A percentile compares a stretch with the other conserved stretches of the same genome.
Evolutionary conservation across 2,888 invertebrate species (phyloP).

Genomic region (Drosophila merina): DNA sequence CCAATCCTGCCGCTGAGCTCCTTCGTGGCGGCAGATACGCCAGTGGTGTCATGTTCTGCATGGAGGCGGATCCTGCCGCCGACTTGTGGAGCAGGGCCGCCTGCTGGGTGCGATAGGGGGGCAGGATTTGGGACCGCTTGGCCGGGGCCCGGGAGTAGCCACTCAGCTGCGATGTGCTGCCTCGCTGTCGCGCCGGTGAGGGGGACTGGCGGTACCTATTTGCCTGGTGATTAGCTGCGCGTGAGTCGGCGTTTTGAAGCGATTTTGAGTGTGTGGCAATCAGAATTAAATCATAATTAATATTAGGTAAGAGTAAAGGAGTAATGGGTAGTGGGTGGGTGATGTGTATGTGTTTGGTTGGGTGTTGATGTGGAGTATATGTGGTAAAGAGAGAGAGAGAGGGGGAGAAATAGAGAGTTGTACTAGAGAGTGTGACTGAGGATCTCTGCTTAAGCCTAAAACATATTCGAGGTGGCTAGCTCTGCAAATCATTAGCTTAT

Average conservation of each 20-base stretch:
- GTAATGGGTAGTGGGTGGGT: slow-evolving; percentile 25
- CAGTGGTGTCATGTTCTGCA: slow-evolving; percentile 79
- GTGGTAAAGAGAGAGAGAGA: slow-evolving; percentile 14
- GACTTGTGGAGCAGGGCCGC: slow-evolving; percentile 62
- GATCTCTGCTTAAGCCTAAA: slow-evolving; percentile 40
- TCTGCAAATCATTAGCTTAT: slow-evolving; percentile 84
- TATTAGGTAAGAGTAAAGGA: slow-evolving; percentile 38
- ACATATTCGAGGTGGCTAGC: slow-evolving; percentile 46
- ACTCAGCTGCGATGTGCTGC: slow-evolving; percentile 72
- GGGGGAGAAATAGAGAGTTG: slow-evolving; percentile 17
- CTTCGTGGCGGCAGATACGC: slow-evolving; percentile 75
- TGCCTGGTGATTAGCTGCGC: slow-evolving; percentile 84
- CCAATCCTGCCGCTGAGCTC: slow-evolving; percentile 82
- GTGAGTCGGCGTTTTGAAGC: slow-evolving; percentile 44
- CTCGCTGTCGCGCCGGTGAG: slow-evolving; percentile 87
- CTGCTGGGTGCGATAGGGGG: slow-evolving; percentile 82
- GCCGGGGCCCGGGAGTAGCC: slow-evolving; percentile 74
- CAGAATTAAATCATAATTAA: slow-evolving; percentile 80
- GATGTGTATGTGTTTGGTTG: slow-evolving; percentile 12
- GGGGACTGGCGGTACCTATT: slow-evolving; percentile 88
- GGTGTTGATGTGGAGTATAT: slow-evolving; percentile 15
- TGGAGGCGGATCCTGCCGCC: slow-evolving; percentile 67
- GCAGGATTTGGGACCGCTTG: slow-evolving; percentile 78
- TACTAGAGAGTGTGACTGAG: slow-evolving; percentile 42
- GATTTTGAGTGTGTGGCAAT: slow-evolving; percentile 77